Evolutionary conservation across 2,113 vertebrate species (phyloP).

Genomic region (Nerophis lumbriciformis): DNA sequence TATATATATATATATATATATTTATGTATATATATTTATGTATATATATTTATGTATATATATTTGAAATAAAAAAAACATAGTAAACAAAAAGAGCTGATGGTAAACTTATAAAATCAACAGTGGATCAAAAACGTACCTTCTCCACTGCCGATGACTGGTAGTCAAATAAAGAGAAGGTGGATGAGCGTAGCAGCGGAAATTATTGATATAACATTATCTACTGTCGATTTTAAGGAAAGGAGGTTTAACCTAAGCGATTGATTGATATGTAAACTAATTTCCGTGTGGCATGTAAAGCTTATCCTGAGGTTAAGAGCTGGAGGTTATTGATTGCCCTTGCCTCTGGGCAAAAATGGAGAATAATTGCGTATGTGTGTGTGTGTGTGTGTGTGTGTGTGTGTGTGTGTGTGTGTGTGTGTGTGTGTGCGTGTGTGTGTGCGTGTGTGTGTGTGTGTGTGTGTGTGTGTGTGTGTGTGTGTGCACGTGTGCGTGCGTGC

Average conservation of each 20-base stretch:
- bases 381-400: constrained; percentile 19
- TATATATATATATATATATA: too few relatives aligned
- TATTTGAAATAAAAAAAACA: too few relatives aligned
- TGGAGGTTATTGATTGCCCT: constrained; percentile 33
- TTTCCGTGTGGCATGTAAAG: constrained; percentile 21
- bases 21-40: too few relatives aligned
- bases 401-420: constrained; percentile 23
- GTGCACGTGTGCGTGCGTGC: too few relatives aligned
- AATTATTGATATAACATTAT: constrained; percentile 7
- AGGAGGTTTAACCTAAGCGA: constrained; percentile 25
- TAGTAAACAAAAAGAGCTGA: too few relatives aligned
- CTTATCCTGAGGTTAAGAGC: constrained; percentile 26
- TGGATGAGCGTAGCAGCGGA: constrained; percentile 14
- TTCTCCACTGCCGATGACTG: constrained; percentile 17
- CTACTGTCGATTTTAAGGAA: background rate
- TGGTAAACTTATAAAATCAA: too few relatives aligned
- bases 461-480: constrained; percentile 15
- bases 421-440: too few relatives aligned
- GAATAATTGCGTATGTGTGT: constrained; percentile 8
- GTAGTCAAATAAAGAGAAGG: constrained; percentile 11
- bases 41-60: too few relatives aligned
- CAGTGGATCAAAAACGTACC: too few relatives aligned
- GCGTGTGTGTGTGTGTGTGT: constrained; percentile 26
- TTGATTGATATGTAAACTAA: constrained; percentile 37
- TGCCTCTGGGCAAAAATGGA: constrained; percentile 8